These are phyloP conservation scores for Rhadina sibilatrix DNA, from an alignment of 2,113 vertebrate species.

Conservation along the genomic window DNA sequence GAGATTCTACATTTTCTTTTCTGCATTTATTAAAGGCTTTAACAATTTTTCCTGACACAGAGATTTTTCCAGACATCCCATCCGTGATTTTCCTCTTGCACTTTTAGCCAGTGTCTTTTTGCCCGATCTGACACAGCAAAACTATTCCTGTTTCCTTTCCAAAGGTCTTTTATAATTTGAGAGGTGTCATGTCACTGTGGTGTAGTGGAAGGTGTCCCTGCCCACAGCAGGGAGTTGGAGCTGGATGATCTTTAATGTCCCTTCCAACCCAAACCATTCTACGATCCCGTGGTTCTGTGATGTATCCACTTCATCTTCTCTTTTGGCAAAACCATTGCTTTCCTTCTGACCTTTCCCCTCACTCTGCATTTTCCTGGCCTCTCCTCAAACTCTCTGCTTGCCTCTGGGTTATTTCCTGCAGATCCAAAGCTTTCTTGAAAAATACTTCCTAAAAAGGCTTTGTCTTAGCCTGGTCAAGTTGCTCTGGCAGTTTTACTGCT, in stretches of 20 bases:
- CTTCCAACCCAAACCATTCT: neutral
- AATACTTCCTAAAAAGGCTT: neutral
- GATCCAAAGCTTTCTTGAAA: neutral
- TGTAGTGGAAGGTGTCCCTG: neutral
- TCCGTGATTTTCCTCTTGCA: neutral
- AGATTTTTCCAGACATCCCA: neutral
- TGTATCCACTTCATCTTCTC: neutral
- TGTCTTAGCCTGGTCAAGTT: accelerated
- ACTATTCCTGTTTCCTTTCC: neutral
- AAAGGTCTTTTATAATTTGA: neutral
- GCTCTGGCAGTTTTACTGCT: neutral
- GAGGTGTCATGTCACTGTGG: accelerated
- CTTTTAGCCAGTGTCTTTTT: neutral
- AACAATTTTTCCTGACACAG: neutral
- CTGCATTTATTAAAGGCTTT: neutral
- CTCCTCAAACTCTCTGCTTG: neutral
- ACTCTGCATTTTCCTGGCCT: neutral
- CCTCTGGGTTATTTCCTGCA: neutral
- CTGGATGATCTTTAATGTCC: neutral
- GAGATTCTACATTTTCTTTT: neutral
- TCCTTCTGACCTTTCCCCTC: neutral
- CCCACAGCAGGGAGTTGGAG: neutral
- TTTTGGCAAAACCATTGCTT: neutral
- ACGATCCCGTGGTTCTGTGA: neutral
- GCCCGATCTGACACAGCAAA: neutral